A percentile compares a stretch with the other conserved stretches of the same genome.
These are phyloP conservation scores for Schizothorax lantsangensis DNA, from an alignment of 2,797 vertebrate genomes.

Conservation along the genomic window DNA sequence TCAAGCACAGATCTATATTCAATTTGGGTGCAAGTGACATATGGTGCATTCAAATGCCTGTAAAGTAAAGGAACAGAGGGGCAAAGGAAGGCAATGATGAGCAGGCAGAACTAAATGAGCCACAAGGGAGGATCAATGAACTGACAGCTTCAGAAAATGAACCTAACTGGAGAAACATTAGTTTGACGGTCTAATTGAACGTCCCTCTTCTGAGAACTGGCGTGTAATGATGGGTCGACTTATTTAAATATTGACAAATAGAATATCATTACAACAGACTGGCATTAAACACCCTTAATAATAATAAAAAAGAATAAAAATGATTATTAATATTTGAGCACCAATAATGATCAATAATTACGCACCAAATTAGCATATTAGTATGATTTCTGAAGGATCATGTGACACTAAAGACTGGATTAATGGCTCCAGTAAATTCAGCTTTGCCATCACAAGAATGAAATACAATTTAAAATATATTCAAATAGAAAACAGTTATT, in stretches of 20 bases:
- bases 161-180: conserved; percentile 29
- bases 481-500: too few relatives aligned
- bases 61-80: neutral
- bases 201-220: neutral
- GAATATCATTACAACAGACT: conserved; percentile 1
- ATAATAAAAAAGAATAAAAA: neutral
- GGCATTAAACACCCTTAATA: neutral
- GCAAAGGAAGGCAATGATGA: conserved; percentile 4
- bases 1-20: conserved; percentile 31
- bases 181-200: conserved; percentile 1
- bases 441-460: too few relatives aligned
- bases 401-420: neutral
- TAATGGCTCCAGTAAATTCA: neutral
- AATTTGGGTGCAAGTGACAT: neutral
- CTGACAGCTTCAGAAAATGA: conserved; percentile 20
- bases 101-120: conserved; percentile 17
- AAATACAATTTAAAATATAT: too few relatives aligned
- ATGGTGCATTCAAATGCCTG: conserved; percentile 33
- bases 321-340: neutral
- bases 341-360: neutral
- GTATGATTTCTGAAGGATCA: neutral
- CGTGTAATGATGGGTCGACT: neutral
- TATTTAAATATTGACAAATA: neutral
- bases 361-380: neutral
- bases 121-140: conserved; percentile 19